These are phyloP conservation scores for Blastomussa wellsi DNA, from an alignment of 92 coral and sea anemone genomes.

Conservation along the genomic window DNA sequence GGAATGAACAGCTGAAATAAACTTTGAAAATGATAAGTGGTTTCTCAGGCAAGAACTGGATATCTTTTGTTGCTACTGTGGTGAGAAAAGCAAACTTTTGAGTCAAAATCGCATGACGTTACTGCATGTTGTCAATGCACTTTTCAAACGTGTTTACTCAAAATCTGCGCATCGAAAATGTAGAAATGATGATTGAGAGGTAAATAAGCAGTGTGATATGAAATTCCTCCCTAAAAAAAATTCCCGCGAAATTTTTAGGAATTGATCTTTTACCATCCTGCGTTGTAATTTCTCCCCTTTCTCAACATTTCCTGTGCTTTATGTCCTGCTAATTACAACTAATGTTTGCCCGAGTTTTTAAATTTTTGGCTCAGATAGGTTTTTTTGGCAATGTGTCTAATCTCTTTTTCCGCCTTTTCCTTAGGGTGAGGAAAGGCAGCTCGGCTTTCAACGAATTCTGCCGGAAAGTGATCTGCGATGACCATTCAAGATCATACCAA, in stretches of 20 bases:
- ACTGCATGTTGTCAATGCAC: too few relatives aligned
- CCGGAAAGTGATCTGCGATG: slow-evolving; percentile 15
- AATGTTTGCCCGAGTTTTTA: neutral
- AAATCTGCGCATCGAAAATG: neutral
- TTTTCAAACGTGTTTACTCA: neutral
- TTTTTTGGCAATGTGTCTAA: slow-evolving; percentile 43
- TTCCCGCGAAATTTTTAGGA: neutral
- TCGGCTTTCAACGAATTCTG: slow-evolving; percentile 11
- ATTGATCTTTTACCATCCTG: neutral
- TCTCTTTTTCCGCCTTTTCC: slow-evolving; percentile 59
- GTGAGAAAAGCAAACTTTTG: neutral
- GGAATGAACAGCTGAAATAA: too few relatives aligned
- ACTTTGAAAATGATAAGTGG: too few relatives aligned
- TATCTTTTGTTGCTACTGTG: neutral
- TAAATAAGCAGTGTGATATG: neutral
- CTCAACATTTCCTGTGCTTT: neutral
- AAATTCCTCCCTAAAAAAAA: neutral
- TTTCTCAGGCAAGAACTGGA: slow-evolving; percentile 35
- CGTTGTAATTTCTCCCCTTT: neutral
- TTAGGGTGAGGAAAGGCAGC: slow-evolving; percentile 62
- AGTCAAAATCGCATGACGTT: too few relatives aligned
- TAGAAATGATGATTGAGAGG: neutral
- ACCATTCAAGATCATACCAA: neutral
- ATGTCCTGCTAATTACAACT: neutral
- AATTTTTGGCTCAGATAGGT: neutral